Percentiles rank a stretch among this genome's conserved stretches.
Conservation (phyloP, 2,113 vertebrate genomes). For the Scartelaos histophorus region DNA sequence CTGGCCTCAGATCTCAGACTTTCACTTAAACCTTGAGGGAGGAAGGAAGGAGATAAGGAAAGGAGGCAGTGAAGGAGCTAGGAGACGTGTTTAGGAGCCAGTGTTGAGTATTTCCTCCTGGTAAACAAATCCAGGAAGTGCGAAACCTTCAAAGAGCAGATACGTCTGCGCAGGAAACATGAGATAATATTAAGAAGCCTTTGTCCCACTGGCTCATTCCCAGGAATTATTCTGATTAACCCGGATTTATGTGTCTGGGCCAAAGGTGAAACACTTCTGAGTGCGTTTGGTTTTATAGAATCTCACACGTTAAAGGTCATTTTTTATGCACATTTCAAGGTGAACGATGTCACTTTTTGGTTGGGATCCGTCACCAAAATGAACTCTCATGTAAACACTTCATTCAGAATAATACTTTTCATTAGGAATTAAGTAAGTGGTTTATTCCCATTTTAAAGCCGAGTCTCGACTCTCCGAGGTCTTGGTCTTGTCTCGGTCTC, state of each 20-base stretch:
- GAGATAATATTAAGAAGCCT: neutral
- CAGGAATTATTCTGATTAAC: neutral
- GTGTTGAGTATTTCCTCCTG: constrained; percentile 58
- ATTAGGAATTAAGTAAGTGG: too few relatives aligned
- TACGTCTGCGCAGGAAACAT: constrained; percentile 35
- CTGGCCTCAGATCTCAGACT: constrained; percentile 49
- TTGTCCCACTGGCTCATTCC: neutral
- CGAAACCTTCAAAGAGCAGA: constrained; percentile 54
- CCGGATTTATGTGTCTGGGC: neutral
- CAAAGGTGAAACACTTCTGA: neutral
- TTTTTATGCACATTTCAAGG: too few relatives aligned
- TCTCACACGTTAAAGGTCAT: too few relatives aligned
- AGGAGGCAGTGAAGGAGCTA: constrained; percentile 39
- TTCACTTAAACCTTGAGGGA: constrained; percentile 56
- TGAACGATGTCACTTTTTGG: too few relatives aligned
- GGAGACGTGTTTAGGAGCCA: constrained; percentile 28
- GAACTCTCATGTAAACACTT: too few relatives aligned
- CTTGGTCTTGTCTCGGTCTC: too few relatives aligned
- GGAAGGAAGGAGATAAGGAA: constrained; percentile 66
- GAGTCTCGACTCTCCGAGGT: too few relatives aligned
- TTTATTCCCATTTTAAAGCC: too few relatives aligned
- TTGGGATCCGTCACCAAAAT: too few relatives aligned
- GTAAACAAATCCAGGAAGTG: constrained; percentile 46
- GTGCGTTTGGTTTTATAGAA: too few relatives aligned
- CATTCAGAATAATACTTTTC: too few relatives aligned